phyloP scores from a whole-genome alignment of 2,888 invertebrate species.

The Diaperis boleti region DNA sequence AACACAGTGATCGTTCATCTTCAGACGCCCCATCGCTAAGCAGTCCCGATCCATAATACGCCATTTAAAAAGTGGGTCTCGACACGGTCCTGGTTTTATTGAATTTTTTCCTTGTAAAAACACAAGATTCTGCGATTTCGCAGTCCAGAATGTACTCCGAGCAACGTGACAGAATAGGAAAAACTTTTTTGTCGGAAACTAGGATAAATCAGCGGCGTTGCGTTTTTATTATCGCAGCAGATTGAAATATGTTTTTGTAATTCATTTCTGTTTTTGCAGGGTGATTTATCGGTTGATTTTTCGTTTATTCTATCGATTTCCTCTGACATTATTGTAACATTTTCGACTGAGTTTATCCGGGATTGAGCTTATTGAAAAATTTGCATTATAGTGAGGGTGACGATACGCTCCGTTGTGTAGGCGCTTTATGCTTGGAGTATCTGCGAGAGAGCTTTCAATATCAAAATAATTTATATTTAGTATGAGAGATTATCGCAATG shows the following conservation, averaged over 20 bases:
- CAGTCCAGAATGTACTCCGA: conserved; percentile 18
- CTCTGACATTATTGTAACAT: conserved; percentile 29
- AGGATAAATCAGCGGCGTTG: conserved; percentile 32
- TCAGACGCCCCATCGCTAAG: conserved; percentile 26
- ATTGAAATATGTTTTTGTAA: conserved; percentile 47
- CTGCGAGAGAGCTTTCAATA: no score
- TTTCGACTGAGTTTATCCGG: conserved; percentile 14
- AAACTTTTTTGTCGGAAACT: conserved; percentile 22
- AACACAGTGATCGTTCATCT: conserved; percentile 3
- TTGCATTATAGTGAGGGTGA: conserved; percentile 26
- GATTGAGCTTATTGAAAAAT: conserved; percentile 26
- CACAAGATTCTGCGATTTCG: conserved; percentile 5
- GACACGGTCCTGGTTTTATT: conserved; percentile 17
- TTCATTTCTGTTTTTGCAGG: conserved; percentile 44
- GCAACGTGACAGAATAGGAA: conserved; percentile 4
- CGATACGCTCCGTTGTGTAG: no score
- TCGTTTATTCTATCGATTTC: conserved; percentile 28
- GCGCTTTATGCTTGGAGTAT: not conserved
- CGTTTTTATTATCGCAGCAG: conserved; percentile 42
- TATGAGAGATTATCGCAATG: no score
- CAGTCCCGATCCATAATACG: conserved; percentile 14
- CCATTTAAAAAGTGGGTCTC: conserved; percentile 20
- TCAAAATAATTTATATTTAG: no score
- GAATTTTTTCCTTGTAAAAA: conserved; percentile 18
- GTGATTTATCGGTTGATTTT: conserved; percentile 41